Conservation (phyloP, 2,888 invertebrate genomes). For the Parasteatoda lunata region DNA sequence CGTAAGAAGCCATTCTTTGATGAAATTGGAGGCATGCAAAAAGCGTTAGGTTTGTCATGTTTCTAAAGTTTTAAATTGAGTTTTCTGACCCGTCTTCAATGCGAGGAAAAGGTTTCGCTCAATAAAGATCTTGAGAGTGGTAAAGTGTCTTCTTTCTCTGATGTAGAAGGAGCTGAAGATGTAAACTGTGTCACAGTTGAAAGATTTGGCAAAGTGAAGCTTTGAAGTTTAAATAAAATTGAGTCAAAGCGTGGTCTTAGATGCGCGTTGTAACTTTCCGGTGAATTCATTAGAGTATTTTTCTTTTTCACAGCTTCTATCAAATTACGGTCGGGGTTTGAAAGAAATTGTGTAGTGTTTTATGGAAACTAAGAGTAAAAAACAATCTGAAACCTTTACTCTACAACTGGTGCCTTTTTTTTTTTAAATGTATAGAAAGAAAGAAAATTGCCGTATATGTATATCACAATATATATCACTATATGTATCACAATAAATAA, state of each 20-base stretch:
- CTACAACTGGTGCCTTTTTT: too few species aligned
- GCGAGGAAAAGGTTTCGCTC: not conserved
- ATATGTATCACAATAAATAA: too few species aligned
- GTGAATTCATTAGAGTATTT: too few species aligned
- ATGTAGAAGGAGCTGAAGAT: not conserved
- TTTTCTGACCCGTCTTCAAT: not conserved
- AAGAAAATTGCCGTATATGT: too few species aligned
- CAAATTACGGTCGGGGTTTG: too few species aligned
- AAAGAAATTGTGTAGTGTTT: too few species aligned
- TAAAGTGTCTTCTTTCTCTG: not conserved
- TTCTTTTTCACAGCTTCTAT: too few species aligned
- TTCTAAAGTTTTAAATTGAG: not conserved
- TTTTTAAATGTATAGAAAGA: too few species aligned
- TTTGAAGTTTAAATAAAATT: not conserved
- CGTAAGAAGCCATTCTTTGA: not conserved
- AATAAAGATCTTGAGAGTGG: not conserved
- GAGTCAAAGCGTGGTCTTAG: not conserved
- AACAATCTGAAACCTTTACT: too few species aligned
- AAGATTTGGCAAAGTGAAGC: not conserved
- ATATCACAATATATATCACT: too few species aligned
- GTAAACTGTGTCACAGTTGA: not conserved
- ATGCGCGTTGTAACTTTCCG: too few species aligned
- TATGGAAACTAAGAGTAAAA: too few species aligned
- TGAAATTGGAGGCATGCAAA: not conserved
- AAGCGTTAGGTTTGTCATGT: constrained; percentile 5